A percentile compares a stretch with the other conserved stretches of the same genome.
phyloP scores from a whole-genome alignment of 2,113 vertebrate species.

The Progne subis region DNA sequence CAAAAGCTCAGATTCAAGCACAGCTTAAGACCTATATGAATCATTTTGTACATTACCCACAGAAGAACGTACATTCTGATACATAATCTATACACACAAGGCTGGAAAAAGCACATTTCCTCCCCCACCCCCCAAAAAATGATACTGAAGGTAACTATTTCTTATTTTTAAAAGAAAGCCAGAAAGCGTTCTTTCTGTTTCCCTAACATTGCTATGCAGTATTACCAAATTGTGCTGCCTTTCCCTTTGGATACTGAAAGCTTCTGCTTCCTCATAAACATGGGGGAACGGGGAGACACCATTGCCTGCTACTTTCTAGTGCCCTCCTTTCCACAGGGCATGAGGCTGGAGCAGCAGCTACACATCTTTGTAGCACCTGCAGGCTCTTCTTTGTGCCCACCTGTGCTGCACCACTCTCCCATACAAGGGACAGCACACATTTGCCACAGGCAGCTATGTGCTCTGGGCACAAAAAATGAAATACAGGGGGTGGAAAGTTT shows the following conservation, averaged over 20 bases:
- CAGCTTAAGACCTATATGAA: background rate
- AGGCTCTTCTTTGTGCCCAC: background rate
- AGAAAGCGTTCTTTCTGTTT: background rate
- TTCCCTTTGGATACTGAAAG: background rate
- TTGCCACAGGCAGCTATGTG: background rate
- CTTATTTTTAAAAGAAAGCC: background rate
- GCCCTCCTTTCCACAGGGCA: background rate
- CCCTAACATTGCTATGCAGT: fast-evolving
- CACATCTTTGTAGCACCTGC: background rate
- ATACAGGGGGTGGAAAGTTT: background rate
- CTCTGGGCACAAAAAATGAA: background rate
- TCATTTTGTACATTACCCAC: background rate
- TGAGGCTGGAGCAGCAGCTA: background rate
- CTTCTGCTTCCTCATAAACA: background rate
- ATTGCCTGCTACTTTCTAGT: background rate
- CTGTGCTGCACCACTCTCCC: background rate
- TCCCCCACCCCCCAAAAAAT: fast-evolving
- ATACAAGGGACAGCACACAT: background rate
- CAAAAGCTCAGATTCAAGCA: background rate
- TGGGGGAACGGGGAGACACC: background rate
- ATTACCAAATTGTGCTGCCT: background rate
- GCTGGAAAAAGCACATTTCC: background rate
- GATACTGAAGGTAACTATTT: background rate
- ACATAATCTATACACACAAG: background rate
- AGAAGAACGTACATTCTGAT: background rate